Evolutionary conservation across 1,140 invertebrate genomes (phyloP), one percentile per base, ranked within the genome.

Genomic region (Copidosoma floridanum): DNA sequence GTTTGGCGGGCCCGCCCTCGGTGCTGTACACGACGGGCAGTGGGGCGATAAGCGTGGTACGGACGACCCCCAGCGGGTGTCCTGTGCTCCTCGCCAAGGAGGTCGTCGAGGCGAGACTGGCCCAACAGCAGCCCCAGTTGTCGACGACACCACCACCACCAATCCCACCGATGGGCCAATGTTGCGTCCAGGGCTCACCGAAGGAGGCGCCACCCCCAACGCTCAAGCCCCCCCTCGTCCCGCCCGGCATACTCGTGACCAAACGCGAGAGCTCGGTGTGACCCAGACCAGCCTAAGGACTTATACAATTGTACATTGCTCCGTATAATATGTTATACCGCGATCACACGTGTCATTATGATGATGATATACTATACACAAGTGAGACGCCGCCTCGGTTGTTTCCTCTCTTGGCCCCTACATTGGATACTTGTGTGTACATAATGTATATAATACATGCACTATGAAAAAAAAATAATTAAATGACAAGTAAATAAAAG

Each of bases 241-340:
- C 6, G 29, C 43, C 20, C 21, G 18, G 21, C 43, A n/a, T 80
- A 54, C 68, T 77, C 40, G 72, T 78, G 61, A 71, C 75, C n/a
- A 81, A 81, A 60, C 67, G 79, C 46, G 79, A 81, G 54, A 81
- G 79, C 68, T 81, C 79, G 44, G 79, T 81, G 72, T 81, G 79
- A 81, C 77, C 50, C 18, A 6, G 29, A 32, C 29, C 29, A 32
- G 29, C n/a, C n/a, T n/a, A n/a, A n/a, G n/a, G n/a, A n/a, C n/a
- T n/a, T n/a, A n/a, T n/a, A n/a, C n/a, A n/a, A n/a, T n/a, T n/a
- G n/a, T n/a, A n/a, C n/a, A n/a, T n/a, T n/a, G n/a, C n/a, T n/a
- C n/a, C n/a, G n/a, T n/a, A n/a, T n/a, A n/a, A n/a, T n/a, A n/a
- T n/a, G n/a, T n/a, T n/a, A n/a, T n/a, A n/a, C n/a, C n/a, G n/a